Base-by-base conservation (phyloP, 2,888 invertebrate genomes). In the Aporophyla lueneburgensis region DNA sequence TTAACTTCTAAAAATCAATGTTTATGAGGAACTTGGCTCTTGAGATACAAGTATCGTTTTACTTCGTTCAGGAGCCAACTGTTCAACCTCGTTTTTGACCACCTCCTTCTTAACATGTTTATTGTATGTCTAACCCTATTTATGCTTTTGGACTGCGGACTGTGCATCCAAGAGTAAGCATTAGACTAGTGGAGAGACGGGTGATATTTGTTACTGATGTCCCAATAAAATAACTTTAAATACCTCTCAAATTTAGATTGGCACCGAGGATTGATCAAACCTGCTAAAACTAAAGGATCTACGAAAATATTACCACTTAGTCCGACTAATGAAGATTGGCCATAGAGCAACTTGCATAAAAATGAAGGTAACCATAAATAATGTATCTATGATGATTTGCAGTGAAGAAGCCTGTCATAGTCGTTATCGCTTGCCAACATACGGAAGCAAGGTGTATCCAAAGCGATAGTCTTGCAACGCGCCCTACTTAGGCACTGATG, bases 401-500 rank as follows among this genome's bases (percentile, higher is more conserved):
- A 54, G 65, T 49, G 53, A 65, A 84, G 67, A 68, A 71, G 67
- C 56, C 53, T 62, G 56, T 27, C 67, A 73, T 33, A 63, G 43
- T 74, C 68, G 61, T 81, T 74, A 85, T 76, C 81, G 69, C 43
- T 73, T 62, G 67, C 49, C 86, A 84, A 82, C 53, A 78, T 70
- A 72, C 74, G 83, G 83, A 78, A 86, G n/a, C 58, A 69, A 58
- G 65, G 56, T 53, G 67, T 59, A 54, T 33, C 46, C 51, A 58
- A 68, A 81, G 71, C 73, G 68, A 67, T 74, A 65, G 74, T 80
- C 75, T 83, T 81, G 83, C 86, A 75, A 79, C 75, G 62, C 71
- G 82, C 69, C 78, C 88, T 53, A 87, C 65, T 80, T 86, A 74
- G 67, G 76, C 84, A 81, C 24, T 69, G 85, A 70, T 70, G 84